Base-by-base conservation (phyloP, 2,888 invertebrate species). In the Spilosoma lubricipeda region DNA sequence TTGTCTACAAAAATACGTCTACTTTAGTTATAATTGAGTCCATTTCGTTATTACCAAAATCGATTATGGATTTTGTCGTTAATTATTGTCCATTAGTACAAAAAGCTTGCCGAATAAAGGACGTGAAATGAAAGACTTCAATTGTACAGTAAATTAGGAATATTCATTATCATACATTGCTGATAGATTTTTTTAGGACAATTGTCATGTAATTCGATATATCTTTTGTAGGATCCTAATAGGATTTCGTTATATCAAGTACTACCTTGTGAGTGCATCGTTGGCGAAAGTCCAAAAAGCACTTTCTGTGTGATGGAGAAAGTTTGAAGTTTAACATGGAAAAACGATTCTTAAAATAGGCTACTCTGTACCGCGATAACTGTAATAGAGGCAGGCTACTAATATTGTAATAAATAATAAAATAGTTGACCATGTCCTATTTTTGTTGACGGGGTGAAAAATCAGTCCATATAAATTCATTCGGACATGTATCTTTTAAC, bases 251-350 rank as follows among this genome's bases (percentile, higher is more conserved):
- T 30, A 36, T 65, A 39, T 30, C 27, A n/a, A 67, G 42, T 68
- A 48, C 30, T 85, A 85, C 80, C 79, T 77, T 68, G 77, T 79
- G 79, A 86, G 84, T 87, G 82, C 82, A 77, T 80, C 79, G 75
- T 87, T 91, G 91, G 90, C 90, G 70, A 73, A 42, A 73, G 77
- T 88, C 91, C 90, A 90, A 85, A 70, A 77, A 83, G 84, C 79
- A 63, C 73, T 70, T 74, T 70, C 81, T 81, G 82, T 82, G 81
- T 80, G 80, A 78, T 74, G 81, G 87, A 81, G 88, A 89, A 90
- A 89, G 88, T 88, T 83, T 39, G 39, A 39, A 39, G 11, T 39
- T 39, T 7, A 36, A 36, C 36, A 36, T 36, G 36, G 36, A 36
- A 36, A 36, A 5, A 36, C 36, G 3, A 36, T 36, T 36, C 36